Conservation (phyloP, 2,888 invertebrate genomes). For the Drosophila hamatofila region DNA sequence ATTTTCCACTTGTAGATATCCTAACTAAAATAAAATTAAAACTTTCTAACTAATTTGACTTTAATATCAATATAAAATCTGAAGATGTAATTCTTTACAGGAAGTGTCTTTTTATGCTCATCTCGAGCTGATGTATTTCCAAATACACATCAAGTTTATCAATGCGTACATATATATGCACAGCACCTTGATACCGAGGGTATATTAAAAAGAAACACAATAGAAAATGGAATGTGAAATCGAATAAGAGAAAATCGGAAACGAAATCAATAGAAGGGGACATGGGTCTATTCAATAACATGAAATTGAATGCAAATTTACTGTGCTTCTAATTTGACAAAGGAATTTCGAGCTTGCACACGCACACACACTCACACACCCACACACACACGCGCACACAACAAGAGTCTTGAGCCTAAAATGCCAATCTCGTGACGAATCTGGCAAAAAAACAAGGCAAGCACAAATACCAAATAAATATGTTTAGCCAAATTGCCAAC, state of each 20-base stretch:
- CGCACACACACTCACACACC: neutral
- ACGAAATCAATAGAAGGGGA: constrained; percentile 25
- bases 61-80: neutral
- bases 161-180: neutral
- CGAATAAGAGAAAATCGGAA: constrained; percentile 24
- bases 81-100: neutral
- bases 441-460: constrained; percentile 39
- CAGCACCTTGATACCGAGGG: neutral
- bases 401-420: constrained; percentile 16
- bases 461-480: constrained; percentile 73
- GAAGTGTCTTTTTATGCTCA: too few relatives aligned
- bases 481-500: constrained; percentile 76
- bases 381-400: neutral
- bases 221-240: constrained; percentile 25
- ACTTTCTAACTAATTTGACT: neutral
- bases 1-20: too few relatives aligned
- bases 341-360: constrained; percentile 29
- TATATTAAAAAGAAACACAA: constrained; percentile 22
- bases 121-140: neutral
- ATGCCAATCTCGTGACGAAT: constrained; percentile 45
- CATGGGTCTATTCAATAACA: constrained; percentile 37
- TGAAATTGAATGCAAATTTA: constrained; percentile 43
- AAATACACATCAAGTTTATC: neutral
- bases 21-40: neutral
- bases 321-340: constrained; percentile 51